Percentiles rank a stretch among this genome's conserved stretches.
Conservation (phyloP, 2,797 vertebrate genomes). For the Calcarius lapponicus region DNA sequence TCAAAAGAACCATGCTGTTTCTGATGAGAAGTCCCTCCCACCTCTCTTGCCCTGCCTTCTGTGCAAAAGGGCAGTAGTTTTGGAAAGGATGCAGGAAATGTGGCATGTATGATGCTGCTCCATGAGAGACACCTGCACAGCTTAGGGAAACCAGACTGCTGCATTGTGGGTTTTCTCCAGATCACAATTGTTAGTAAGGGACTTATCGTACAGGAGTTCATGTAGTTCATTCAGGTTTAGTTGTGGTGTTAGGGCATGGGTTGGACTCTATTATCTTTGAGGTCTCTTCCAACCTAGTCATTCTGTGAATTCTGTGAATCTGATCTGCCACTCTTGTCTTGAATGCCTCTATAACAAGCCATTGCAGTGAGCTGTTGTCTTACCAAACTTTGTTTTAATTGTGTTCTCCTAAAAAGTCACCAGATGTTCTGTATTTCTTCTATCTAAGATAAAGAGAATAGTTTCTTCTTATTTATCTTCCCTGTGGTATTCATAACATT, state of each 20-base stretch:
- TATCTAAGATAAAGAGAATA: background rate
- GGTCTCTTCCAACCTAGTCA: background rate
- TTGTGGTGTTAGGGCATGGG: background rate
- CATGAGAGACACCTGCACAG: fast-evolving
- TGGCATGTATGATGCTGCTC: fast-evolving
- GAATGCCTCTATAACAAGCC: background rate
- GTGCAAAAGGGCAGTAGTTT: background rate
- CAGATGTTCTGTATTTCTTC: background rate
- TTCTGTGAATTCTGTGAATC: background rate
- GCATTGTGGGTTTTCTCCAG: background rate
- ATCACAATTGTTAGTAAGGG: background rate
- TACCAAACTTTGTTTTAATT: background rate
- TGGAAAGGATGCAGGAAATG: background rate
- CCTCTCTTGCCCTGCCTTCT: background rate
- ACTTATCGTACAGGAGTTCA: background rate
- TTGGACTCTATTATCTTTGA: background rate
- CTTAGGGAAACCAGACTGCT: background rate
- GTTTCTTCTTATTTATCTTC: background rate
- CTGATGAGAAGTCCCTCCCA: background rate
- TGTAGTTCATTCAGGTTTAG: background rate
- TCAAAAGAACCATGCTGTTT: background rate
- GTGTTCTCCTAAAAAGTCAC: background rate
- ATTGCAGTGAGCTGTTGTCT: background rate
- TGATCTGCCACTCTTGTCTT: background rate
- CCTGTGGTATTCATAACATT: background rate